Evolutionary conservation across 64 coral and sea anemone species (phyloP), one percentile per base, ranked within the genome.

Genomic region (Pocillopora verrucosa): DNA sequence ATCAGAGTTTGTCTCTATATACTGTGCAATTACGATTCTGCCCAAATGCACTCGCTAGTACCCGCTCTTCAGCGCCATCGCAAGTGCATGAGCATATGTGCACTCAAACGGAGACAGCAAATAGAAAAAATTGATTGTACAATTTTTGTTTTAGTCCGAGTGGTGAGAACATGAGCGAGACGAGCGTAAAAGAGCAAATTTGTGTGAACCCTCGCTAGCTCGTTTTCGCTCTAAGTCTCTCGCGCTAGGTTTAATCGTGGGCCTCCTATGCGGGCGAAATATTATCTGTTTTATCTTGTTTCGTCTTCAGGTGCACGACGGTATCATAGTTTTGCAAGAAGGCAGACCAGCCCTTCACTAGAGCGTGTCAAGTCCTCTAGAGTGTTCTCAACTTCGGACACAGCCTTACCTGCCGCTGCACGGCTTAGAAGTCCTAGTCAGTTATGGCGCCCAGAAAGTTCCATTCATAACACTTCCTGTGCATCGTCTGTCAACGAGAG

Each of bases 381-480:
- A 37, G 26, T 68, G 16, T 69, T 84, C 35, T 51, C 62, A 17
- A 16, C 65, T 1, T 51, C 62, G 30, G 14, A 57, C 14, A 63
- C n/a, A 72, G 36, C 65, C 14, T 74, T 30, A 1, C 90, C 75
- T 16, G 24, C 80, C 45, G 74, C 81, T 2, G 60, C 67, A 16
- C 61, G 70, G 74, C 88, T 88, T 35, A 76, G 80, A 16, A 87
- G 87, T 38, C 72, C 94, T 15, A 68, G 78, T 60, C 77, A 89
- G 68, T 77, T 92, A 30, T 41, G 77, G 2, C 70, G 88, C 5
- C 91, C 94, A 76, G 91, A 88, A 5, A 88, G 94, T 24, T 93
- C 94, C 4, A 58, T 93, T 25, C 94, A 93, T 30, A 64, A 76
- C 25, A 93, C 89, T 65, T 93, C 91, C 2, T 77, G 36, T 64